Evolutionary conservation across 2,888 invertebrate genomes (phyloP).

Genomic region (Caenorhabditis becei): DNA sequence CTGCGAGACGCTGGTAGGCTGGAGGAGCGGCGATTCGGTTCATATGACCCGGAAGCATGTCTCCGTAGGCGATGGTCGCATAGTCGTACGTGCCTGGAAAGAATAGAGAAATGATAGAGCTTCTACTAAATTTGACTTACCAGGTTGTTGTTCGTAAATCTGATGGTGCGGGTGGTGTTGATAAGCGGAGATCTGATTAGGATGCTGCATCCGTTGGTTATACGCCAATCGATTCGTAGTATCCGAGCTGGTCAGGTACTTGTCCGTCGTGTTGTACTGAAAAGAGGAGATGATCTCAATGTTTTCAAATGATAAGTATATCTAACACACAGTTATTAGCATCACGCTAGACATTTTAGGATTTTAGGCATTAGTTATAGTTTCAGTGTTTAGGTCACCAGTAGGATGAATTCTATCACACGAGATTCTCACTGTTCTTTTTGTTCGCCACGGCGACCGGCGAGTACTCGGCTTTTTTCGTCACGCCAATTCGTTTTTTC

Average conservation of each 20-base stretch:
- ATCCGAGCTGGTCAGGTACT: slow-evolving; percentile 65
- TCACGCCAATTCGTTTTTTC: slow-evolving; percentile 56
- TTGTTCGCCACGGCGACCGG: slow-evolving; percentile 45
- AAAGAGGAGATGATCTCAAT: slow-evolving; percentile 13
- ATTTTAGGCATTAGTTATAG: slow-evolving; percentile 27
- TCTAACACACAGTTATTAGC: slow-evolving; percentile 33
- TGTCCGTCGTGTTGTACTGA: slow-evolving; percentile 70
- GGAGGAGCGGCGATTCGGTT: slow-evolving; percentile 62
- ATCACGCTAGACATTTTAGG: slow-evolving; percentile 34
- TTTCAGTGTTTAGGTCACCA: slow-evolving; percentile 22
- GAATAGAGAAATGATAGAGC: not conserved
- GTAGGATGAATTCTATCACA: slow-evolving; percentile 37
- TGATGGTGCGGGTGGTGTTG: slow-evolving; percentile 59
- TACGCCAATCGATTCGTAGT: slow-evolving; percentile 63
- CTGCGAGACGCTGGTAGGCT: slow-evolving; percentile 59
- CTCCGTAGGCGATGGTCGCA: slow-evolving; percentile 76
- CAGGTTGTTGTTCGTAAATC: slow-evolving; percentile 63
- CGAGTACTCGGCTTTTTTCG: slow-evolving; percentile 53
- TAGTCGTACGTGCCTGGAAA: slow-evolving; percentile 72
- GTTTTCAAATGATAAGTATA: not conserved
- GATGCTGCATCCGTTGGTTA: slow-evolving; percentile 54
- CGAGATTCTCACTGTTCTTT: slow-evolving; percentile 43
- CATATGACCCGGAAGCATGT: slow-evolving; percentile 67
- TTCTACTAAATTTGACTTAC: slow-evolving; percentile 1
- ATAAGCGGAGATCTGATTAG: slow-evolving; percentile 50